Percentiles rank a stretch among this genome's conserved stretches.
Evolutionary conservation across 2,113 vertebrate species (phyloP).

Genomic region (Hydropotes inermis): DNA sequence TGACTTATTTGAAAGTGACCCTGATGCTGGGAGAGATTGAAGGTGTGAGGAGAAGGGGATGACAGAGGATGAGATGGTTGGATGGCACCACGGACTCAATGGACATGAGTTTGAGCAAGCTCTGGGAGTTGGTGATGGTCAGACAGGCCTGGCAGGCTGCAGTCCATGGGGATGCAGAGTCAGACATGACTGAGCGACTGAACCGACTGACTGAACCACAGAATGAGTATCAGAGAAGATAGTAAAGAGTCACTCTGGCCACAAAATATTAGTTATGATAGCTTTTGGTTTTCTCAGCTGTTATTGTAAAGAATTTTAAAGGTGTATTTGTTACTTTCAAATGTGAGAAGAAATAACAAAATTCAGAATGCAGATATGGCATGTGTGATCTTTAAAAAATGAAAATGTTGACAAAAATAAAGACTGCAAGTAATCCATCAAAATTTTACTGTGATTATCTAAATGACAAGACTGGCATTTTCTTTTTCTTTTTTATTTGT

Average conservation of each 20-base stretch:
- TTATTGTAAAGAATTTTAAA: not conserved
- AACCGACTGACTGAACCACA: not conserved
- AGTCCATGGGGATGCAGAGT: not conserved
- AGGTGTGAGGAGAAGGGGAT: not conserved
- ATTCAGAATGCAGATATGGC: not conserved
- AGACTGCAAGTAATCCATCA: not conserved
- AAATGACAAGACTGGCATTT: not conserved
- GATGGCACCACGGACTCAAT: not conserved
- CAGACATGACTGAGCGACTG: rapidly evolving
- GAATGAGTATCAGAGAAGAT: not conserved
- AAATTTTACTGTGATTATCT: not conserved
- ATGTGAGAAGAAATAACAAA: not conserved
- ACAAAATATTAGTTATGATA: not conserved
- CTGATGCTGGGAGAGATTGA: not conserved
- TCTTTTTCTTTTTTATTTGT: not conserved
- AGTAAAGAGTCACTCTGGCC: not conserved
- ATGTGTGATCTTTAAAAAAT: not conserved
- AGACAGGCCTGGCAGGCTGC: not conserved
- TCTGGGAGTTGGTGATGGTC: not conserved
- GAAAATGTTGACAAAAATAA: not conserved
- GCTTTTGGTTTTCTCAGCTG: not conserved
- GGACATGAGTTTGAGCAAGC: not conserved
- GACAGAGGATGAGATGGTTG: not conserved
- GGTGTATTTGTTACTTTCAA: not conserved
- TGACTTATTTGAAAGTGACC: not conserved